Evolutionary conservation across 2,888 invertebrate species (phyloP), one percentile per base, ranked within the genome.

Genomic region (Petrophora chlorosata): DNA sequence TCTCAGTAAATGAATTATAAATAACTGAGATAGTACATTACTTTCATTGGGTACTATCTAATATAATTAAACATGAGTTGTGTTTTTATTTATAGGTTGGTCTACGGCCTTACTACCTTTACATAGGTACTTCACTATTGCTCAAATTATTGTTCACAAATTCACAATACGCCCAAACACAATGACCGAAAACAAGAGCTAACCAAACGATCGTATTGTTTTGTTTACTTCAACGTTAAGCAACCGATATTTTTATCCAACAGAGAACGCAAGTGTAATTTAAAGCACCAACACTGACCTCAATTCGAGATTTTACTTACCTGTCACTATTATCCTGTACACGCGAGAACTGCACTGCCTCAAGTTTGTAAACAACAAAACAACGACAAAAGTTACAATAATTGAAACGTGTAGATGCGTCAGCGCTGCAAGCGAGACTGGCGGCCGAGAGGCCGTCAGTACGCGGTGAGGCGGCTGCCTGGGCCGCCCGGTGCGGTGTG

Each of bases 291-390:
- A 74, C 73, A 70, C 68, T 79, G 76, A 76, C 79, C 82, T 78
- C 76, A 70, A 79, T 80, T 66, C 57, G 59, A 45, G 66, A 73
- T 70, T 73, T 65, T 69, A 75, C 88, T 85, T 70, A 87, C 88
- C 82, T 77, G 73, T 76, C 77, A 77, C 74, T 73, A 64, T 72
- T 80, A 81, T 85, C 82, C 80, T 80, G 75, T 76, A 74, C 67
- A 69, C 71, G 62, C 64, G 26, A 36, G n/a, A 66, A 71, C 67
- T 67, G 65, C 82, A 82, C 80, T 73, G 69, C 59, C 69, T 76
- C 75, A 61, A 79, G 79, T 82, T 82, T 82, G 81, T 86, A 84
- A 87, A 87, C 87, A 49, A 61, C 45, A 54, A 85, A 88, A 88
- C 88, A 50, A 62, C 42, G 52, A 47, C 49, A 41, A 36, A 45